These are phyloP conservation scores for Oryctes rhinoceros DNA, from an alignment of 1,140 invertebrate species.

Conservation along the genomic window DNA sequence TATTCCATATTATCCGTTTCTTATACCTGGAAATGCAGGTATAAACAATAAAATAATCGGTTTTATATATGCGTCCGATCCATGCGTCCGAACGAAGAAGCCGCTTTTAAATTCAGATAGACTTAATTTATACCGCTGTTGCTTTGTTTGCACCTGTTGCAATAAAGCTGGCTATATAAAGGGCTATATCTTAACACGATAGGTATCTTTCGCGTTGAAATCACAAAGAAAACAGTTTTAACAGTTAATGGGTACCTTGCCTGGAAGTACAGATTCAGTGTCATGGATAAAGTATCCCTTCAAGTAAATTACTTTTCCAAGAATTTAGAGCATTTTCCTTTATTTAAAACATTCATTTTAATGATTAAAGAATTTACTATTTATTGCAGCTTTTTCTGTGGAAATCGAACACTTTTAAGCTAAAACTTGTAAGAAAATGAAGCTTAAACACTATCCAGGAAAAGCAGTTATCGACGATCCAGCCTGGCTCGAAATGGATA, in stretches of 20 bases:
- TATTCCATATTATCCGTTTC: too few relatives aligned
- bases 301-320: too few relatives aligned
- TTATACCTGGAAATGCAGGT: too few relatives aligned
- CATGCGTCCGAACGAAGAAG: too few relatives aligned
- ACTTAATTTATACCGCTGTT: too few relatives aligned
- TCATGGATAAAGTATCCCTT: too few relatives aligned
- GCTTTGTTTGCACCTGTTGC: too few relatives aligned
- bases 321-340: constrained; percentile 19
- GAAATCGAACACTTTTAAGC: constrained; percentile 31
- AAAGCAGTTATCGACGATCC: constrained; percentile 79
- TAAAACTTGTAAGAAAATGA: constrained; percentile 66
- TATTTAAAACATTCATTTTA: background rate
- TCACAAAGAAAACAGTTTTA: background rate
- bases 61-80: too few relatives aligned
- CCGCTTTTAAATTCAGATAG: too few relatives aligned
- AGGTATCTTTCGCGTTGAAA: background rate
- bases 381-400: background rate
- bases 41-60: too few relatives aligned
- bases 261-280: too few relatives aligned
- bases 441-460: constrained; percentile 83
- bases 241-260: too few relatives aligned
- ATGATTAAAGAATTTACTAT: background rate
- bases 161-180: background rate
- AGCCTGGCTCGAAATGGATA: constrained; percentile 67
- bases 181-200: background rate